phyloP scores from a whole-genome alignment of 2,113 vertebrate species.

The Sitta europaea region DNA sequence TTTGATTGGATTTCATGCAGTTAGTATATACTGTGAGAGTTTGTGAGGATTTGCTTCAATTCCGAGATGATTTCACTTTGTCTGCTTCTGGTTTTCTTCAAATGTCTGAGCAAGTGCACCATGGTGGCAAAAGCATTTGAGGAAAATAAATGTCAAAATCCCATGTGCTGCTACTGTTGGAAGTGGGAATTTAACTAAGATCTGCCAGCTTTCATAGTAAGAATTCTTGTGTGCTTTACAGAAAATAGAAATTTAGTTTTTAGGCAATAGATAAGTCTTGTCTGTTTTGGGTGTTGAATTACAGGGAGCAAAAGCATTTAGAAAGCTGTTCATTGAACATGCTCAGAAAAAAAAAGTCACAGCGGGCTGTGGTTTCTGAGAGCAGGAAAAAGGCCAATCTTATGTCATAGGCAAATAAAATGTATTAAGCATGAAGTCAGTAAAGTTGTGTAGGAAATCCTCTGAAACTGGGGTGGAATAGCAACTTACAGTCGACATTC shows the following conservation, averaged over 20 bases:
- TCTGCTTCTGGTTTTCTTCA: not conserved
- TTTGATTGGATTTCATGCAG: constrained; percentile 35
- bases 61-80: constrained; percentile 19
- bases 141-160: not conserved
- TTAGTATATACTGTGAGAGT: not conserved
- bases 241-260: not conserved
- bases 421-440: constrained; percentile 18
- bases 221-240: not conserved
- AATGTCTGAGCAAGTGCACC: not conserved
- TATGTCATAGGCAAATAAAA: constrained; percentile 41
- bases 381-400: constrained; percentile 15
- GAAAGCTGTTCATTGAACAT: not conserved
- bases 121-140: not conserved
- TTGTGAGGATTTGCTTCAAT: not conserved
- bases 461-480: not conserved
- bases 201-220: not conserved
- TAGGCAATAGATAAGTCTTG: not conserved
- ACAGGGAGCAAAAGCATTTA: not conserved
- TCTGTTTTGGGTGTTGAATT: not conserved
- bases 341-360: not conserved
- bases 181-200: not conserved
- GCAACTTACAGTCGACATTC: not conserved
- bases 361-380: not conserved
- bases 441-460: constrained; percentile 19
- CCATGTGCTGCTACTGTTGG: not conserved